Conservation (phyloP, 1,140 invertebrate species). For the Zaprionus africanus region DNA sequence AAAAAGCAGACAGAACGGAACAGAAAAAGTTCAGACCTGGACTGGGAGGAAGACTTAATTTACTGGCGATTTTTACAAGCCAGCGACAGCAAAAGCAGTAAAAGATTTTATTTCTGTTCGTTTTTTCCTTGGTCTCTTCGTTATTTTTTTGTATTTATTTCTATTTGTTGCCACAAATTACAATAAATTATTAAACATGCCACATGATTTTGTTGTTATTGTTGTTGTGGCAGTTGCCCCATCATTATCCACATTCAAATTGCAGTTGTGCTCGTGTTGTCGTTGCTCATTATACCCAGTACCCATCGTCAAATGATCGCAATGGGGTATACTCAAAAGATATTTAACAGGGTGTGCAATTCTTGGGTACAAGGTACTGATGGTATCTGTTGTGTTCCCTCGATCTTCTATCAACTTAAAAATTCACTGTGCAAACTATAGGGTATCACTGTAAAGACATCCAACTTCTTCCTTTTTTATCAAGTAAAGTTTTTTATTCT, state of each 20-base stretch:
- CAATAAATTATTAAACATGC: constrained; percentile 82
- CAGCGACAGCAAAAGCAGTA: constrained; percentile 21
- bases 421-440: rapidly evolving
- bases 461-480: constrained; percentile 29
- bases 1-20: constrained; percentile 8
- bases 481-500: constrained; percentile 47
- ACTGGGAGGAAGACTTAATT: constrained; percentile 58
- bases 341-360: neutral
- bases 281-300: constrained; percentile 1
- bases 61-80: constrained; percentile 57
- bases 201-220: constrained; percentile 50
- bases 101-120: constrained; percentile 28
- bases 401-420: too few relatives aligned
- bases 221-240: constrained; percentile 15
- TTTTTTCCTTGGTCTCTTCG: neutral
- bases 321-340: neutral
- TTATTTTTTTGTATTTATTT: constrained; percentile 22
- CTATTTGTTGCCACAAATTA: constrained; percentile 61
- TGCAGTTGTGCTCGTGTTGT: constrained; percentile 34
- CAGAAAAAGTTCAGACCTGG: constrained; percentile 14
- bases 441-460: constrained; percentile 6
- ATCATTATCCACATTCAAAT: constrained; percentile 67
- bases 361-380: neutral
- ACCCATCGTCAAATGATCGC: neutral
- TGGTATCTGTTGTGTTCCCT: neutral